Evolutionary conservation across 2,888 invertebrate species (phyloP), one percentile per base, ranked within the genome.

Genomic region (Tethea ocularis): DNA sequence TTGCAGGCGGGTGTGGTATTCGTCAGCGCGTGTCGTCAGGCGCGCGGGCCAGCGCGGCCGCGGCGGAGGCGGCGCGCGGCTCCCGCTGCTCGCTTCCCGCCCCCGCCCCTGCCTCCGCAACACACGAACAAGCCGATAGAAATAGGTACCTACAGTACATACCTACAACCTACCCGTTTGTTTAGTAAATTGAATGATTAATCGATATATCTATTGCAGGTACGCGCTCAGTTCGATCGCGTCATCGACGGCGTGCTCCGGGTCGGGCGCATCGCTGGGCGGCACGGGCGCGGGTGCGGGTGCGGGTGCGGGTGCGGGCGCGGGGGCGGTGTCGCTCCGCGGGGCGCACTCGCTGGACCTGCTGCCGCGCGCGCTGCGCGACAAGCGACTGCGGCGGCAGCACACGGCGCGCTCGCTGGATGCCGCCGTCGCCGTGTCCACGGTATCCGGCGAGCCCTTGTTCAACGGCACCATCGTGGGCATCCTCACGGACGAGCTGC

Each of bases 221-320:
- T 83, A 95, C 63, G 94, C 95, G 20, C 80, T 96, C 57, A 95
- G 95, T 57, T 95, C 95, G 59, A 96, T 95, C 59, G 95, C 95
- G 20, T 95, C 95, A 52, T 95, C 95, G 62, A 94, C 94, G 61
- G 95, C 94, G 68, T 94, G 94, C 58, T 72, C 57, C 63, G 64
- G 51, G 57, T 64, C 57, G 66, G 70, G 60, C 56, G 41, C 59
- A 59, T 36, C 57, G 51, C 61, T 54, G 38, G 54, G 54, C 36
- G 61, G 61, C n/a, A 20, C 41, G 41, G 41, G 46, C 51, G n/a
- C n/a, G n/a, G n/a, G n/a, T n/a, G 46, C 36, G 61, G 62, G 41
- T 52, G 51, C 33, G 60, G 62, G 33, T 36, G 53, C 26, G 61
- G 62, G 69, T 61, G 75, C 72, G 36, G 74, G 74, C 60, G 81